Evolutionary conservation across 2,888 invertebrate species (phyloP), one percentile per base, ranked within the genome.

Genomic region (Rugalucina vietnamica): DNA sequence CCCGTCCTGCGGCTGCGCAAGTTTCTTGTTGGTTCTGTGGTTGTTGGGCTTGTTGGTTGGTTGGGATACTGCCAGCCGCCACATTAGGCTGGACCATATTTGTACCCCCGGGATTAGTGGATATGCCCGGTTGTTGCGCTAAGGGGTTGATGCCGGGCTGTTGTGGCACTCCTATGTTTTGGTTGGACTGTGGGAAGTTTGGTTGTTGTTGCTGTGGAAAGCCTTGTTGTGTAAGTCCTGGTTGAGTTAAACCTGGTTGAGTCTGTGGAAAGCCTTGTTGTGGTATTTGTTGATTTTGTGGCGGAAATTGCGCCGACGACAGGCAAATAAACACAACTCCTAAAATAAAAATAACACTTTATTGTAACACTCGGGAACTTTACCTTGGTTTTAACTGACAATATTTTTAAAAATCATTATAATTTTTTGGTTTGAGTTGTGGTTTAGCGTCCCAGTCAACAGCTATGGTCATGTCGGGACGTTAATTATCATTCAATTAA

Each of bases 1-100:
- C 73, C 1, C 86, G 82, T 5, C 88, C 86, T 18, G 88, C 88
- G 78, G 43, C 29, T 39, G 69, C 76, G 27, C 69, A 65, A 21
- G 75, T 21, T 32, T 43, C 50, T 21, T 73, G 49, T 5, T 18
- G 14, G 21, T 24, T 24, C 29, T 43, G 49, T 10, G 34, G 10
- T 49, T 27, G 73, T 36, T 57, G 37, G 27, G 34, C 14, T 49
- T 27, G 73, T 36, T 57, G 37, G 27, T 32, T 54, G 21, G 32
- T 37, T 14, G 37, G 57, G 21, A 27, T 37, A 27, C 21, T 57
- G 21, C 34, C 34, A 5, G 60, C 60, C n/a, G n/a, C n/a, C n/a
- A n/a, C n/a, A 29, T 24, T 29, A 29, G 60, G 60, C n/a, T n/a
- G n/a, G 18, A 29, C 60, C 10, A 21, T 29, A 29, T 60, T 60